Conservation (phyloP, 2,113 vertebrate species). For the Indicator indicator region DNA sequence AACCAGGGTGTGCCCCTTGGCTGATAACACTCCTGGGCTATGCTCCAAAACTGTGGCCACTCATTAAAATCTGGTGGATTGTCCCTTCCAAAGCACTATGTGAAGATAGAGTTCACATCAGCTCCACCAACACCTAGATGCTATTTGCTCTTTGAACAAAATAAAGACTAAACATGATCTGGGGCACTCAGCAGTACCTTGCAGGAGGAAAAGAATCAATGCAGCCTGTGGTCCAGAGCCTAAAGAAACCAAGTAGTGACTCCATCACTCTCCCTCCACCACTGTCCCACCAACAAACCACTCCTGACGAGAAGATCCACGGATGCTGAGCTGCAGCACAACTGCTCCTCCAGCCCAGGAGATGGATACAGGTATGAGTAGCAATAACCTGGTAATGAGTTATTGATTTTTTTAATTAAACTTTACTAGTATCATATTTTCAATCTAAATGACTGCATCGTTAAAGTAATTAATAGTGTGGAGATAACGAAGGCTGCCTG, state of each 20-base stretch:
- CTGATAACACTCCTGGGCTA: background rate
- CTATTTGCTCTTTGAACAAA: background rate
- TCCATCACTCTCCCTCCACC: background rate
- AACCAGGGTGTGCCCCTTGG: background rate
- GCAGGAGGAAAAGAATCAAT: background rate
- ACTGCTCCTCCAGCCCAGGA: background rate
- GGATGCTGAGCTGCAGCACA: background rate
- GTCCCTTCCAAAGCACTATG: accelerated
- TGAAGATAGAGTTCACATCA: background rate
- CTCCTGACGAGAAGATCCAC: background rate
- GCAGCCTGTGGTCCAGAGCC: accelerated
- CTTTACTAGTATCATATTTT: conserved; percentile 59
- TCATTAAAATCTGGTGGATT: background rate
- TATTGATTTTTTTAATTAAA: conserved; percentile 74
- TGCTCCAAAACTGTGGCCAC: background rate
- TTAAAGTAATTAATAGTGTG: conserved; percentile 70
- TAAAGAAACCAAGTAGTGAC: background rate
- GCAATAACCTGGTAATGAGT: conserved; percentile 63
- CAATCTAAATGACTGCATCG: conserved; percentile 57
- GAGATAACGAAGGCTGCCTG: conserved; percentile 8
- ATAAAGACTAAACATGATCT: background rate
- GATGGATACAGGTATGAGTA: conserved; percentile 23
- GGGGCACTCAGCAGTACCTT: background rate
- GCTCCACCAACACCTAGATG: accelerated
- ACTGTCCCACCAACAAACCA: background rate